Percentiles rank a stretch among this genome's conserved stretches.
phyloP scores from a whole-genome alignment of 2,888 invertebrate genomes.

The Erebia ligea region DNA sequence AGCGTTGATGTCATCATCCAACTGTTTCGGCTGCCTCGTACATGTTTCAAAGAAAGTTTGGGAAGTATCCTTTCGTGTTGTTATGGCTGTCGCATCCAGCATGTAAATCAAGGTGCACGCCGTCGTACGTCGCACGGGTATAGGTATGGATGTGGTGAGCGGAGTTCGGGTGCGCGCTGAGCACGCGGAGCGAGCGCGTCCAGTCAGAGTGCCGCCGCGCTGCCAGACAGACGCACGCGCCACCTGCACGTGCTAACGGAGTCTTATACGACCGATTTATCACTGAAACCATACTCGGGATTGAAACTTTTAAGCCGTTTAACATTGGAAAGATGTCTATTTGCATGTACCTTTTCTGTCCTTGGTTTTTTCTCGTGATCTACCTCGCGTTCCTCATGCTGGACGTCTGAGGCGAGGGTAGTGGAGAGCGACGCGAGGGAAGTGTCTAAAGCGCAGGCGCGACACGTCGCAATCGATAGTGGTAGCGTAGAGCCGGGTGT shows the following conservation, averaged over 20 bases:
- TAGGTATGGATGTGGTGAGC: constrained; percentile 72
- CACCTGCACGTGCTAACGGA: constrained; percentile 63
- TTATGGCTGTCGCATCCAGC: constrained; percentile 52
- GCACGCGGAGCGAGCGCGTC: constrained; percentile 78
- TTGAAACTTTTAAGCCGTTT: constrained; percentile 48
- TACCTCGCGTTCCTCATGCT: constrained; percentile 86
- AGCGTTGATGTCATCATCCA: constrained; percentile 9
- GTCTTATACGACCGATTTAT: constrained; percentile 57
- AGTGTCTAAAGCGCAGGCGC: constrained; percentile 69
- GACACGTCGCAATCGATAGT: constrained; percentile 53
- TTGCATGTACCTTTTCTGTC: constrained; percentile 86
- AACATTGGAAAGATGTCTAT: constrained; percentile 74
- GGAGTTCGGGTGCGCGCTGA: constrained; percentile 75
- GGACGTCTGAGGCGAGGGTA: constrained; percentile 77
- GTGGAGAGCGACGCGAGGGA: constrained; percentile 53
- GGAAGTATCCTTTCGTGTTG: constrained; percentile 38
- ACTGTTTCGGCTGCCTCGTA: constrained; percentile 31
- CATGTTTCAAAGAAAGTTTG: constrained; percentile 42
- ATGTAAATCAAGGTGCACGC: constrained; percentile 74
- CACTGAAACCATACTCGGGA: constrained; percentile 62
- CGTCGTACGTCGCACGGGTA: constrained; percentile 57
- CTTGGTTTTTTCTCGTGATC: constrained; percentile 86
- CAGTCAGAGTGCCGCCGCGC: constrained; percentile 84
- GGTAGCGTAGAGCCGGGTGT: constrained; percentile 43
- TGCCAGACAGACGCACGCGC: constrained; percentile 80